Conservation (phyloP, 1,140 invertebrate genomes). For the Steinernema khuongi region DNA sequence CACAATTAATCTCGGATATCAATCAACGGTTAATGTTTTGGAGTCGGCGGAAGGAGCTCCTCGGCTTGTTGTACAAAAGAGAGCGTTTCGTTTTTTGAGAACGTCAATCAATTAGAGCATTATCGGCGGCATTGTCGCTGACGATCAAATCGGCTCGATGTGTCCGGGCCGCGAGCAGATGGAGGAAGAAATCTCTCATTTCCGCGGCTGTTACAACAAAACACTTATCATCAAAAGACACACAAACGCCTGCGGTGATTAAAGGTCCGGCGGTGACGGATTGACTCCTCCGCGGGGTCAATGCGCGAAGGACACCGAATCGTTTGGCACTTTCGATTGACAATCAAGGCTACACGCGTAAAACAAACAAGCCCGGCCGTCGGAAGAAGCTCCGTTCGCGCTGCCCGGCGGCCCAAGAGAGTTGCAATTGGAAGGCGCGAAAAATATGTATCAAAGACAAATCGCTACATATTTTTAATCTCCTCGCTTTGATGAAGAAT, state of each 20-base stretch:
- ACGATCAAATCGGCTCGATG: neutral
- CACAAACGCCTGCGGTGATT: neutral
- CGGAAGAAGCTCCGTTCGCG: neutral
- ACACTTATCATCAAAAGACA: neutral
- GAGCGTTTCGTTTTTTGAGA: neutral
- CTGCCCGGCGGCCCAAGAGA: neutral
- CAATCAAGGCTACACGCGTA: neutral
- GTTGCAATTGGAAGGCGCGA: constrained; percentile 9
- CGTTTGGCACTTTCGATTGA: too few species aligned
- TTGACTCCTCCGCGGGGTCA: neutral
- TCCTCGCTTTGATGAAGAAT: constrained; percentile 11
- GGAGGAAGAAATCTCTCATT: neutral
- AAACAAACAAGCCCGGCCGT: neutral
- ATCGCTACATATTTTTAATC: constrained; percentile 2
- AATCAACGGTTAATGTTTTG: too few species aligned
- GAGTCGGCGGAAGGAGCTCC: too few species aligned
- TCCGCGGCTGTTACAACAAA: neutral
- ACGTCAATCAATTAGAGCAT: neutral
- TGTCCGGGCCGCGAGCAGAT: neutral
- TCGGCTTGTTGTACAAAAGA: neutral
- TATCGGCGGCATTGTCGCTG: neutral
- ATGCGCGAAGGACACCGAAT: too few species aligned
- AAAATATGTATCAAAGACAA: constrained; percentile 16
- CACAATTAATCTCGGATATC: too few species aligned
- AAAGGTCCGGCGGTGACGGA: neutral